phyloP scores from a whole-genome alignment of 2,113 vertebrate species.

The Speoplatyrhinus poulsoni region DNA sequence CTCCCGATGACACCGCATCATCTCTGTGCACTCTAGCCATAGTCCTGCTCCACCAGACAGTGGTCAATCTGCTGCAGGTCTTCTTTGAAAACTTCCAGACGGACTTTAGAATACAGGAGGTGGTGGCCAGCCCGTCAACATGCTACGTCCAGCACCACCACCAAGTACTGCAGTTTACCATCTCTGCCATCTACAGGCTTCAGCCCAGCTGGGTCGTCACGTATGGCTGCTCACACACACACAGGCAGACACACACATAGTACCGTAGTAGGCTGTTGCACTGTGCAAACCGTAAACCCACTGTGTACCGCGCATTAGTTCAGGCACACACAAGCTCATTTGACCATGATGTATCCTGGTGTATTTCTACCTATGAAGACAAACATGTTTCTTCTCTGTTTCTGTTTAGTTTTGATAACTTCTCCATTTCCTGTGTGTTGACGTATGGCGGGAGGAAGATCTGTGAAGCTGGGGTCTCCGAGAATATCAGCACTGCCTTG shows the following conservation, averaged over 20 bases:
- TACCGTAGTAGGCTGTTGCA: not conserved
- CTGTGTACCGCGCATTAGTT: not conserved
- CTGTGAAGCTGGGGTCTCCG: constrained; percentile 55
- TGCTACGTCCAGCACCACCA: constrained; percentile 31
- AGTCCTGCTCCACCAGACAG: constrained; percentile 54
- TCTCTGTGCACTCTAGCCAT: constrained; percentile 45
- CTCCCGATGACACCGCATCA: not conserved
- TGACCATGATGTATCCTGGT: not conserved
- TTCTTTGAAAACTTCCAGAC: constrained; percentile 75
- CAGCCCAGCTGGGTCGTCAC: constrained; percentile 49
- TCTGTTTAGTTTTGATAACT: constrained; percentile 63
- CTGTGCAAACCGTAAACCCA: not conserved
- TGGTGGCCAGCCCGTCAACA: not conserved
- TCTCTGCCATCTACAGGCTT: constrained; percentile 65
- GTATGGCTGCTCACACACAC: constrained; percentile 43
- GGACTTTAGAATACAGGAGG: constrained; percentile 48
- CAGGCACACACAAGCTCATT: not conserved
- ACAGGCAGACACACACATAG: not conserved
- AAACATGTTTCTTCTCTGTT: not conserved
- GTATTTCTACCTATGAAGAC: not conserved
- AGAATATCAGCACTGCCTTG: constrained; percentile 74
- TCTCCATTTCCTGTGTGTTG: constrained; percentile 69
- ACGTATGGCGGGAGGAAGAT: constrained; percentile 48
- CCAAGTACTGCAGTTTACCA: constrained; percentile 63
- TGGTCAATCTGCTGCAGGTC: constrained; percentile 63